Percentiles rank a stretch among this genome's conserved stretches.
These are phyloP conservation scores for Murina feae DNA, from an alignment of 2,113 vertebrate species.

Conservation along the genomic window DNA sequence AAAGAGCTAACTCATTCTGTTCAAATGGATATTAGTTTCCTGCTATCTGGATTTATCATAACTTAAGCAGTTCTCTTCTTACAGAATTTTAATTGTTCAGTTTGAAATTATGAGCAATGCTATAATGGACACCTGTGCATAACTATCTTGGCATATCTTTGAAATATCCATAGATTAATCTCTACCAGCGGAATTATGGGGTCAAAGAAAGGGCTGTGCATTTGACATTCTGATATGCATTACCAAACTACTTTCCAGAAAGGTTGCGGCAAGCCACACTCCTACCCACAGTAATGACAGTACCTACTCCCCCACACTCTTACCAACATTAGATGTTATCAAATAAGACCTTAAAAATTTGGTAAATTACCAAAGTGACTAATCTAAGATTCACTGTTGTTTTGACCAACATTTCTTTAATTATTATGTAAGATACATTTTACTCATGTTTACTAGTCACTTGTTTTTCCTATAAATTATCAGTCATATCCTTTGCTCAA, in stretches of 20 bases:
- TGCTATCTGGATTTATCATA: not conserved
- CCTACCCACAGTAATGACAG: not conserved
- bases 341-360: not conserved
- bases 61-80: constrained; percentile 9
- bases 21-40: not conserved
- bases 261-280: not conserved
- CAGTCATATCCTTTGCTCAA: constrained; percentile 25
- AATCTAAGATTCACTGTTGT: not conserved
- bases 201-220: not conserved
- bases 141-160: not conserved
- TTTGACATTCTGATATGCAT: not conserved
- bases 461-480: constrained; percentile 21
- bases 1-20: constrained; percentile 3
- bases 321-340: not conserved
- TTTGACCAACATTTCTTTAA: constrained; percentile 18
- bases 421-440: not conserved
- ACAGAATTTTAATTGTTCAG: constrained; percentile 19
- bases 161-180: constrained; percentile 9
- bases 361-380: not conserved
- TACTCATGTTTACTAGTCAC: constrained; percentile 15
- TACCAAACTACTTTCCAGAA: not conserved
- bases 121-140: not conserved
- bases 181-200: not conserved
- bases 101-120: constrained; percentile 37
- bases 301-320: not conserved